These are phyloP conservation scores for Atlantisia rogersi DNA, from an alignment of 2,113 vertebrate species.

Conservation along the genomic window DNA sequence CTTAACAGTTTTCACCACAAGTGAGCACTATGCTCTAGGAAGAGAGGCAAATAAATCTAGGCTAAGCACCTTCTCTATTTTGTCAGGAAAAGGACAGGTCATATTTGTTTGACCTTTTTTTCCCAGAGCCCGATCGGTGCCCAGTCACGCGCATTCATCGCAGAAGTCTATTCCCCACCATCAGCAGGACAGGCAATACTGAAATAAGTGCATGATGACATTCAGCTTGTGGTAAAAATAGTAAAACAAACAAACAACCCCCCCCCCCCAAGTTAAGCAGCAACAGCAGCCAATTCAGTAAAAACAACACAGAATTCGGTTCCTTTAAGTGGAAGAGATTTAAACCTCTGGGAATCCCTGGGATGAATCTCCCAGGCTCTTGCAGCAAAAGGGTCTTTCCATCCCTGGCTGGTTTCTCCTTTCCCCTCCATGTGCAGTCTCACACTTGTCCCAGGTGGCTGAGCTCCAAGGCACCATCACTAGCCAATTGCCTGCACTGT, in stretches of 20 bases:
- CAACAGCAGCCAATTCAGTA: neutral
- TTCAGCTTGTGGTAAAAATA: slow-evolving; percentile 45
- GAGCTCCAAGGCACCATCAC: slow-evolving; percentile 34
- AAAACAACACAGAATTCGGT: neutral
- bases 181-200: neutral
- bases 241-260: neutral
- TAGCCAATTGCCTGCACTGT: slow-evolving; percentile 24
- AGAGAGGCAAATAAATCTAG: neutral
- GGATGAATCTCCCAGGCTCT: slow-evolving; percentile 40
- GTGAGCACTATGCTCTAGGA: neutral
- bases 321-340: neutral
- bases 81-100: neutral
- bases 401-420: slow-evolving; percentile 4
- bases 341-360: neutral
- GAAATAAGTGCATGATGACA: slow-evolving; percentile 15
- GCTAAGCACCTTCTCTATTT: neutral
- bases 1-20: neutral
- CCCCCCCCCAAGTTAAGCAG: neutral
- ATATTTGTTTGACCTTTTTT: neutral
- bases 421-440: slow-evolving; percentile 5
- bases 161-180: neutral
- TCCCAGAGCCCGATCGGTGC: neutral
- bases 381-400: neutral
- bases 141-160: neutral
- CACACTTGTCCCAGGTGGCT: slow-evolving; percentile 60